Conservation (phyloP, 2,113 vertebrate genomes). For the Pachycephala philippinensis region DNA sequence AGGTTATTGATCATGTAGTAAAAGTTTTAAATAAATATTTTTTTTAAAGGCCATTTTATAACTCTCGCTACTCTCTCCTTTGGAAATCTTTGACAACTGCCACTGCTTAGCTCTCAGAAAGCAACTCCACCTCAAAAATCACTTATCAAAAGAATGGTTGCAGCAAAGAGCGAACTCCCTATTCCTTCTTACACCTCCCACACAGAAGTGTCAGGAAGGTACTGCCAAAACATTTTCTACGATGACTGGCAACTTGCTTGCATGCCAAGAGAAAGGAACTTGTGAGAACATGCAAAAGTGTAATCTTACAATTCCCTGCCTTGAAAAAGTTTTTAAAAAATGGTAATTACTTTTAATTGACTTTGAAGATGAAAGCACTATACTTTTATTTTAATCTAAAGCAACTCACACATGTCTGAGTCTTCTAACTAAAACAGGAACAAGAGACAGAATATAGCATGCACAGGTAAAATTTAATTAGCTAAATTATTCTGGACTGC, state of each 20-base stretch:
- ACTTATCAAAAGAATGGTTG: background rate
- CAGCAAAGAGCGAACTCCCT: background rate
- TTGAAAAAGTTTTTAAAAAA: background rate
- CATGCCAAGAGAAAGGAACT: slow-evolving; percentile 23
- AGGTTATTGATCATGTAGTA: background rate
- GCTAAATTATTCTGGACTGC: background rate
- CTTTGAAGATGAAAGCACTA: background rate
- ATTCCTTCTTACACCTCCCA: slow-evolving; percentile 54
- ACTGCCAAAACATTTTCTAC: slow-evolving; percentile 36
- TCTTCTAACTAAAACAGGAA: background rate
- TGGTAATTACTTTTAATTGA: background rate
- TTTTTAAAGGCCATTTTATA: background rate
- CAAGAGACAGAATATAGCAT: background rate
- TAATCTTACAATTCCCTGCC: background rate
- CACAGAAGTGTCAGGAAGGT: slow-evolving; percentile 31
- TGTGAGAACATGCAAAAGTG: slow-evolving; percentile 33
- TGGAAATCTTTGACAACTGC: background rate
- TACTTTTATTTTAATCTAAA: background rate
- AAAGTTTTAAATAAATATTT: background rate
- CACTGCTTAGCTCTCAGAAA: background rate
- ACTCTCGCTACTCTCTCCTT: background rate
- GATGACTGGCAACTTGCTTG: slow-evolving; percentile 36
- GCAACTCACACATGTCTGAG: background rate
- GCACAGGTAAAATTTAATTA: background rate
- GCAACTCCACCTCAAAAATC: background rate